Conservation (phyloP, 2,113 vertebrate species). For the Pomatostomus ruficeps region DNA sequence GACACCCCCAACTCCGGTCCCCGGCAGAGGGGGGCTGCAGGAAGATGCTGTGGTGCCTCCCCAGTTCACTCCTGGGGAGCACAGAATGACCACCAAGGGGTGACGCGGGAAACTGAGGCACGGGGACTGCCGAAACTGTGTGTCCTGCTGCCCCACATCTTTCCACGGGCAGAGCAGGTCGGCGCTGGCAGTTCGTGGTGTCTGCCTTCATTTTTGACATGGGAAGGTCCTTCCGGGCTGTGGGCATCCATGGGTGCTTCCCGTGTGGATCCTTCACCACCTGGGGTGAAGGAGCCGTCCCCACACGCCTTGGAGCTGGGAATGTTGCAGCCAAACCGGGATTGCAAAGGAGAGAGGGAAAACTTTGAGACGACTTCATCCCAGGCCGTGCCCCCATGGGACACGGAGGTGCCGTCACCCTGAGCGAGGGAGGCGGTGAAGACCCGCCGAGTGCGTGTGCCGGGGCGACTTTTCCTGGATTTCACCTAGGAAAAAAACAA, state of each 20-base stretch:
- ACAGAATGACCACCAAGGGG: neutral
- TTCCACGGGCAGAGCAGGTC: neutral
- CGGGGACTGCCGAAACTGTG: accelerated
- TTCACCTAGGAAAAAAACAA: conserved; percentile 40
- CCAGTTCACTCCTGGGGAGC: neutral
- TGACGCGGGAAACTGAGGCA: neutral
- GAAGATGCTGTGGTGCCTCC: neutral
- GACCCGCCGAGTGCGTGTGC: accelerated
- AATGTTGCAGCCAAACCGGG: neutral
- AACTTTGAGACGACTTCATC: neutral
- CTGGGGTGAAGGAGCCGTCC: neutral
- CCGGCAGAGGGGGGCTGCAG: neutral
- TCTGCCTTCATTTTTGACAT: neutral
- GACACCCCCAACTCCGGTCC: accelerated
- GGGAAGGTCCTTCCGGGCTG: neutral
- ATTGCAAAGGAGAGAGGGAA: neutral
- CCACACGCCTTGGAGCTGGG: neutral
- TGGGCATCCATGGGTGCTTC: neutral
- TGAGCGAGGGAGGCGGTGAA: accelerated
- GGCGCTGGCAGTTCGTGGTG: neutral
- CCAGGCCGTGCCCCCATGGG: accelerated
- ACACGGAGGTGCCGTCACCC: neutral
- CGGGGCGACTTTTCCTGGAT: neutral
- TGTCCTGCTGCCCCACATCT: neutral
- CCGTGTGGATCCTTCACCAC: neutral